Conservation (phyloP, 2,113 vertebrate species). For the Pampusana beccarii region DNA sequence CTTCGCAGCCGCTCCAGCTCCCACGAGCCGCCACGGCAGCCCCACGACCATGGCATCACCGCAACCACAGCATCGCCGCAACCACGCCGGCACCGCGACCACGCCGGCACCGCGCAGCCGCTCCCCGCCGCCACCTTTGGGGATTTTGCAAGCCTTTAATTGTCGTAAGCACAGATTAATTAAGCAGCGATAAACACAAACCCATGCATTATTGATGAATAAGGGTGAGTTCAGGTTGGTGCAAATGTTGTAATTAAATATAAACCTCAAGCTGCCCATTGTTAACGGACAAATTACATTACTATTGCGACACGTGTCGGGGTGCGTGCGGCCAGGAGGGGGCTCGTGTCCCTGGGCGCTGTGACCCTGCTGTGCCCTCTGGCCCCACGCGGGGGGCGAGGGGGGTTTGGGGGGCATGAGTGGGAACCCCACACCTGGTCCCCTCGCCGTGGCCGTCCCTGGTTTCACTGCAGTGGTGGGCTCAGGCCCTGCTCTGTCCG, state of each 20-base stretch:
- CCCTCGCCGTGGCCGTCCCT: fast-evolving
- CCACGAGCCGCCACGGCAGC: too few relatives aligned
- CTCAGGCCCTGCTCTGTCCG: fast-evolving
- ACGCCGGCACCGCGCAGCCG: neutral
- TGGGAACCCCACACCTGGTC: neutral
- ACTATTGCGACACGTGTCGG: conserved; percentile 48
- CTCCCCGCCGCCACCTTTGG: conserved; percentile 60
- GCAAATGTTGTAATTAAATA: conserved; percentile 68
- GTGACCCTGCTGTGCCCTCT: neutral
- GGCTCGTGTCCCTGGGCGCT: neutral
- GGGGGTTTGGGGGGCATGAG: neutral
- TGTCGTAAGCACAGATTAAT: conserved; percentile 75
- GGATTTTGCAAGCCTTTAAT: conserved; percentile 73
- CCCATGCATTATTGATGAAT: conserved; percentile 73
- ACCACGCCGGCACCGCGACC: fast-evolving
- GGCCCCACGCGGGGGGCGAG: neutral
- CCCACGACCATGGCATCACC: too few relatives aligned
- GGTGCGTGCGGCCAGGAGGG: neutral
- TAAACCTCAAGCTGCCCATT: conserved; percentile 72
- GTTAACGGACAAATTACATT: conserved; percentile 68
- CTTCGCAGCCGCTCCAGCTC: neutral
- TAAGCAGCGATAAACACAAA: conserved; percentile 74
- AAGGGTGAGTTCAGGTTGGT: conserved; percentile 68
- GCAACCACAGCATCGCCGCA: fast-evolving
- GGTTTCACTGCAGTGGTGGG: fast-evolving